Evolutionary conservation across 1,140 invertebrate species (phyloP), one percentile per base, ranked within the genome.

Genomic region (Holcopasites calliopsidis): DNA sequence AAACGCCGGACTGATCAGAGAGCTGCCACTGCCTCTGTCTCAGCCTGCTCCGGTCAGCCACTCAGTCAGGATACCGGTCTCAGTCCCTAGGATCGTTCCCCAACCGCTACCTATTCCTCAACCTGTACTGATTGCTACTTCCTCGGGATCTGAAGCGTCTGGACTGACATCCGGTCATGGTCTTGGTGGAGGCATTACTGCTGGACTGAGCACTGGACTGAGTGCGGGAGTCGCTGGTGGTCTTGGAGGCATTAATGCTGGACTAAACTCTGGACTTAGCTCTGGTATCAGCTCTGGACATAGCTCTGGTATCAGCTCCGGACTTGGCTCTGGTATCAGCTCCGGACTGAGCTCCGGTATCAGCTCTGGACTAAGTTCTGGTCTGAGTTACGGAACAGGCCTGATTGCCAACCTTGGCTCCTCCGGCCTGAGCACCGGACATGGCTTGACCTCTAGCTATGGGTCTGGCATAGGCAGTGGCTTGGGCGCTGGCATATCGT

Each of bases 21-120:
- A 86, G 31, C 80, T 85, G 1, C 86, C 87, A 0, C 70, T 87
- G 2, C 79, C 83, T 1, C 79, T 86, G 5, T 83, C 86, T 0
- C 87, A 88, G 0, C 82, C 85, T 7, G 75, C 85, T 2, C 85
- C 87, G 0, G 77, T 85, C 23, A 83, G 84, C 78, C 85, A 42
- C 0, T 80, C 85, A 0, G 80, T 85, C 3, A 83, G 85, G 1
- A 70, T 83, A 4, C 80, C 87, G 2, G 80, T 87, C 0, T 76
- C 16, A 47, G 85, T 40, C 21, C 74, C 0, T 71, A 81, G 2
- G 64, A 75, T 6, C 35, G 54, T 80, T 18, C 50, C 73, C 11
- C 31, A 80, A 5, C 60, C 82, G 5, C 21, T 62, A 7, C 78
- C 77, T 0, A 75, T 85, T 3, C 73, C 84, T 1, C 85, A 88